Conservation (phyloP, 2,113 vertebrate species). For the Hepsetus odoe region DNA sequence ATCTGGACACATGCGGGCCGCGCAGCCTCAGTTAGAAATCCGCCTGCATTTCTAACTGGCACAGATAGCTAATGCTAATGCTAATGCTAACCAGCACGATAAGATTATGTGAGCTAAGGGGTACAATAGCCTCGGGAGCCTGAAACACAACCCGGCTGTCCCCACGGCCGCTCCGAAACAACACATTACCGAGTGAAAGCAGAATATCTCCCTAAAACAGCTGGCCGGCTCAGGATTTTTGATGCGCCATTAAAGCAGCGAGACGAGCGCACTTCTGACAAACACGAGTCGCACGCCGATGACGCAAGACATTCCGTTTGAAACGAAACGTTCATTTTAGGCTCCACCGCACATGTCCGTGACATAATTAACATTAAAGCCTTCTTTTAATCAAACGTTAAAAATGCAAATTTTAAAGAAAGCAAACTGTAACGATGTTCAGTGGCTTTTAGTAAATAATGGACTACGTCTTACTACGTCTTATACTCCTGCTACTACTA, state of each 20-base stretch:
- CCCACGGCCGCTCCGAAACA: not conserved
- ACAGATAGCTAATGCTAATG: not conserved
- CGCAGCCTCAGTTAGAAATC: not conserved
- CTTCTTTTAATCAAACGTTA: too few species aligned
- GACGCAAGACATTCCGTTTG: not conserved
- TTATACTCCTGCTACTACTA: too few species aligned
- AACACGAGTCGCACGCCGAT: not conserved
- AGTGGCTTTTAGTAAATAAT: too few species aligned
- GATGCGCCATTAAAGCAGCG: slow-evolving; percentile 27
- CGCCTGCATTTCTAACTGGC: too few species aligned
- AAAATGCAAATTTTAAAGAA: too few species aligned
- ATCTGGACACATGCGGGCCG: too few species aligned
- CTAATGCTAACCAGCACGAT: not conserved
- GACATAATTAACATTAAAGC: too few species aligned
- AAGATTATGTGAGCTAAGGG: not conserved
- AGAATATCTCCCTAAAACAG: not conserved
- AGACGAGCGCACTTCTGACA: not conserved
- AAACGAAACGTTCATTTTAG: not conserved
- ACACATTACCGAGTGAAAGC: not conserved
- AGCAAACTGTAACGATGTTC: too few species aligned
- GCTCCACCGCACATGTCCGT: not conserved
- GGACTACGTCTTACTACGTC: too few species aligned
- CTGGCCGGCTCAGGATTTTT: slow-evolving; percentile 8
- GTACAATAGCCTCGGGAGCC: too few species aligned
- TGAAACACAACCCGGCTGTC: not conserved